These are phyloP conservation scores for Microtus ochrogaster DNA, from an alignment of 2,113 vertebrate genomes.

Conservation along the genomic window DNA sequence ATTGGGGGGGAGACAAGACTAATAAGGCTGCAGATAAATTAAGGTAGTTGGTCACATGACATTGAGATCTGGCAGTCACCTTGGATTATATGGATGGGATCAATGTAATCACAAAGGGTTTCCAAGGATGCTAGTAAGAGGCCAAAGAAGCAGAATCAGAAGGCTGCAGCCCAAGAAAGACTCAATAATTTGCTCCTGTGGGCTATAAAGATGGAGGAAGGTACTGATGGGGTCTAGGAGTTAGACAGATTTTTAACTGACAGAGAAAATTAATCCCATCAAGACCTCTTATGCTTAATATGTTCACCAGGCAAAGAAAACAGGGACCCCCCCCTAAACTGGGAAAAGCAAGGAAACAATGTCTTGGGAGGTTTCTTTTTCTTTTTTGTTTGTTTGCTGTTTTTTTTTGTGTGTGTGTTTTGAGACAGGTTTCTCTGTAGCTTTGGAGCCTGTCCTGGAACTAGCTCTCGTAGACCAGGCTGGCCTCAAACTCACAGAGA, in stretches of 20 bases:
- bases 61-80: slow-evolving; percentile 14
- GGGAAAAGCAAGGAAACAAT: not conserved
- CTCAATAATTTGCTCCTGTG: not conserved
- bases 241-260: not conserved
- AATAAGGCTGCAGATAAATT: slow-evolving; percentile 15
- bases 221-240: not conserved
- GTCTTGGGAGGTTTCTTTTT: not conserved
- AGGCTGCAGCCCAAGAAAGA: not conserved
- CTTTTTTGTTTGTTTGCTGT: too few relatives aligned
- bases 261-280: not conserved
- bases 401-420: too few relatives aligned
- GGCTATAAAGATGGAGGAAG: slow-evolving; percentile 17
- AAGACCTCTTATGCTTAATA: not conserved
- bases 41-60: not conserved
- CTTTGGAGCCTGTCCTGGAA: too few relatives aligned
- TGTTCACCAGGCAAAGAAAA: slow-evolving; percentile 12
- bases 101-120: slow-evolving; percentile 34
- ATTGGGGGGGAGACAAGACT: not conserved
- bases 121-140: slow-evolving; percentile 36
- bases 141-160: not conserved
- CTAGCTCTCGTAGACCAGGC: too few relatives aligned
- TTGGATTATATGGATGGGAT: not conserved
- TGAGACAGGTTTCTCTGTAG: too few relatives aligned
- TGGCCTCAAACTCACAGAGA: too few relatives aligned
- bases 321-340: not conserved